Base-by-base conservation (phyloP, 2,888 invertebrate genomes). In the Laspeyria flexula region DNA sequence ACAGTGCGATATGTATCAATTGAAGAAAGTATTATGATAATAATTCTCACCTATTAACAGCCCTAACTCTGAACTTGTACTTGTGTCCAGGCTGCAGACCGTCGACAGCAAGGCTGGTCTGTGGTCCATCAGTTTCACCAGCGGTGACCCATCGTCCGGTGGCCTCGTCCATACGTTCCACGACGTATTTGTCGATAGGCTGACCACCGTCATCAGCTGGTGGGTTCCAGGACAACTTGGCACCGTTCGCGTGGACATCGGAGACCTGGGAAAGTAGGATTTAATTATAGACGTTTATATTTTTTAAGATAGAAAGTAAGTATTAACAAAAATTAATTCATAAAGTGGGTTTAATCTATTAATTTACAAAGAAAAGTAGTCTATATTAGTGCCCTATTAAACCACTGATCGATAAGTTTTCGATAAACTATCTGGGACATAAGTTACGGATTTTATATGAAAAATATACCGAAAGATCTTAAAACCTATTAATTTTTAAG, bases 31-130 rank as follows among this genome's bases (percentile, higher is more conserved):
- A n/a, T n/a, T n/a, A n/a, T n/a, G n/a, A n/a, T n/a, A n/a, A 31
- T 13, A 1, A 21, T 15, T 6, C 72, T 59, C 0, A 92, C 81
- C 97, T 96, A 83, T 99, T 99, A 46, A 98, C 98, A 18, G 99
- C 99, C 51, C 97, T 95, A 0, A 99, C 99, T 47, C 99, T 93
- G 94, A 99, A 99, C 92, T 99, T 99, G 92, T 99, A 99, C 84
- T 98, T 98, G 78, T 99, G 98, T 64, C 98, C 98, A 0, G 98
- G 98, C 31, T 94, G 95, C 0, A 99, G 93, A 0, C 97, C 97
- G 45, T 97, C 97, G 0, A 99, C 95, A 1, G 95, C 93, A 0
- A 97, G 81, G 40, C 88, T 94, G 9, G 98, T 98, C 56, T 93
- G 92, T 0, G 97, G 96, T 0, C 98, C 97, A 76, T 96, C 95